phyloP scores from a whole-genome alignment of 2,797 vertebrate genomes.

The Catostomus latipinnis region DNA sequence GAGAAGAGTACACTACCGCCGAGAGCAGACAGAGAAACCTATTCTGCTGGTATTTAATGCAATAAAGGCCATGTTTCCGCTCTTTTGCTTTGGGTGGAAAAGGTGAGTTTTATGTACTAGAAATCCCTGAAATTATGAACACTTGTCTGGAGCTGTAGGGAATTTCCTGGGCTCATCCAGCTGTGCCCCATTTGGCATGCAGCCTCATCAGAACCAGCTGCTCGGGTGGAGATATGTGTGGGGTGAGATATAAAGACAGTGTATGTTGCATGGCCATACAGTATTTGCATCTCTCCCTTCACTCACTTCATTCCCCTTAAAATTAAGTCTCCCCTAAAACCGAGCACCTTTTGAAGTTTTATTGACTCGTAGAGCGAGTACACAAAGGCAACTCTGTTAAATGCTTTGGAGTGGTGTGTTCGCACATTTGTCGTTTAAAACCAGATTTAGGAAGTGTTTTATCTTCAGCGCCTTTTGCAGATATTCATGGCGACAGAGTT shows the following conservation, averaged over 20 bases:
- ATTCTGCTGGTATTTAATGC: slow-evolving; percentile 62
- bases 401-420: slow-evolving; percentile 16
- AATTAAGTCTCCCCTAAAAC: slow-evolving; percentile 13
- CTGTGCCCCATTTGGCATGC: slow-evolving; percentile 71
- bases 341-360: slow-evolving; percentile 29
- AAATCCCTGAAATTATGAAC: slow-evolving; percentile 69
- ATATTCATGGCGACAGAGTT: background rate
- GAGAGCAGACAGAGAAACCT: slow-evolving; percentile 54
- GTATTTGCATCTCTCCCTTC: slow-evolving; percentile 26
- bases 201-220: slow-evolving; percentile 77
- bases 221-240: slow-evolving; percentile 60
- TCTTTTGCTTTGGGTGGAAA: slow-evolving; percentile 61
- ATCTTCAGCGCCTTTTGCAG: slow-evolving; percentile 19
- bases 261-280: slow-evolving; percentile 24
- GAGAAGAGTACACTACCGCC: slow-evolving; percentile 18
- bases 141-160: slow-evolving; percentile 74
- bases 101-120: slow-evolving; percentile 66
- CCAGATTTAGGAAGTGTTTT: slow-evolving; percentile 22
- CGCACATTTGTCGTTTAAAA: slow-evolving; percentile 27
- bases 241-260: slow-evolving; percentile 47
- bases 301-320: slow-evolving; percentile 26
- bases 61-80: slow-evolving; percentile 42
- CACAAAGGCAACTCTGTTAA: slow-evolving; percentile 26
- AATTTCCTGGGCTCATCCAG: slow-evolving; percentile 78
- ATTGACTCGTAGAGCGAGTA: slow-evolving; percentile 30